Base-by-base conservation (phyloP, 2,888 invertebrate species). In the Clivina fossor region DNA sequence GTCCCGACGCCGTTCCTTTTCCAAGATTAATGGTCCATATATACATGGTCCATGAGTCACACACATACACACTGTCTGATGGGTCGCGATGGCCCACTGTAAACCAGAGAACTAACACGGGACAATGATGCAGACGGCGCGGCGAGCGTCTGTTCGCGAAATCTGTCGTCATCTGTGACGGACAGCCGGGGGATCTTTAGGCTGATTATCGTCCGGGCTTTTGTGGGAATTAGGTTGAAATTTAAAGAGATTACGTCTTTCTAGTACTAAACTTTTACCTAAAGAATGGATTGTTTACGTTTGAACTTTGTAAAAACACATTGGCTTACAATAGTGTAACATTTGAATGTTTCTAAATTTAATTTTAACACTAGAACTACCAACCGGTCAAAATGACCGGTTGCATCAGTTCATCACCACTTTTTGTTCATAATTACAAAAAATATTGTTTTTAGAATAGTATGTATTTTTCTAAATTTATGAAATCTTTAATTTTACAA, bases 1-100 rank as follows among this genome's bases (percentile, higher is more conserved):
- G 32, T 15, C n/a, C 7, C 15, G 32, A 32, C 32, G 32, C 15
- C 32, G 20, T n/a, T 47, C 47, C 32, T 41, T 60, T n/a, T 54
- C 26, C 43, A 60, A 57, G 53, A 60, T 57, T 57, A 60, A 60
- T 61, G 58, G 57, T 49, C 48, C 43, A 20, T 41, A 56, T 33
- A 41, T 56, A 47, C 58, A 58, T 58, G 33, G 50, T 40, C 28
- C 46, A 35, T 57, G 57, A 57, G 37, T 57, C 57, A 57, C 41
- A 20, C 38, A 33, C 11, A 20, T n/a, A 40, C 40, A 8, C 40
- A 16, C 38, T 19, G 2, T 20, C 19, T 18, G 38, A 38, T 38
- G 38, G 18, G 38, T 20, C 24, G 40, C 33, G 13, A 5, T 33
- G 33, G 16, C 33, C 24, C 16, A 38, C 38, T 26, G 38, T 19